Evolutionary conservation across 2,113 vertebrate species (phyloP).

Genomic region (Hippopotamus amphibius): DNA sequence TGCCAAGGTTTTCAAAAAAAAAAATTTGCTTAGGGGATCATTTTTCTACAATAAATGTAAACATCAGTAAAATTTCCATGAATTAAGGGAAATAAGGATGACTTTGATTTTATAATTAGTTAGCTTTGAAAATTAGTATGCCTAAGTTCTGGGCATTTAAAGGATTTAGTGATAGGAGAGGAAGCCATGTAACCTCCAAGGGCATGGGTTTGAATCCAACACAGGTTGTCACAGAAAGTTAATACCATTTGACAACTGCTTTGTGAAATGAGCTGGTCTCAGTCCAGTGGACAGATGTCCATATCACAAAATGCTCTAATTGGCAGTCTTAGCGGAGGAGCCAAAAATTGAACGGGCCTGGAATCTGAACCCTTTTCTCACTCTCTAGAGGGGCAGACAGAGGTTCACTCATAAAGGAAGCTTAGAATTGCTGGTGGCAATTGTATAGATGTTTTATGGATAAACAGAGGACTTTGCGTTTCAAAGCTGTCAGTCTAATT

Average conservation of each 20-base stretch:
- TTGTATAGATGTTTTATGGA: slow-evolving; percentile 54
- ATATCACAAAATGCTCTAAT: slow-evolving; percentile 76
- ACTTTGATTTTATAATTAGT: slow-evolving; percentile 68
- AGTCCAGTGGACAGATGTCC: slow-evolving; percentile 80
- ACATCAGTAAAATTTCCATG: slow-evolving; percentile 22
- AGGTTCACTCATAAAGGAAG: slow-evolving; percentile 66
- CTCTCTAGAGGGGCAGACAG: slow-evolving; percentile 67
- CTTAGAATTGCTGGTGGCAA: slow-evolving; percentile 59
- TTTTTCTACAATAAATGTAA: slow-evolving; percentile 53
- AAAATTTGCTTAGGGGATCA: not conserved
- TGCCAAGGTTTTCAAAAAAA: slow-evolving; percentile 51
- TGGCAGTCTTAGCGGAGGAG: slow-evolving; percentile 72
- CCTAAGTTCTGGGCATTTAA: slow-evolving; percentile 37
- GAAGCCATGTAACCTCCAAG: slow-evolving; percentile 54
- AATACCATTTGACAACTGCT: slow-evolving; percentile 65
- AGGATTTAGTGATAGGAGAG: slow-evolving; percentile 54
- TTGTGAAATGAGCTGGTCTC: slow-evolving; percentile 79
- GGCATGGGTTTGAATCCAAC: slow-evolving; percentile 65
- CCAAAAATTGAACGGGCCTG: slow-evolving; percentile 66
- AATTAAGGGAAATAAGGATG: slow-evolving; percentile 49
- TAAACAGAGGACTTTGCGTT: slow-evolving; percentile 67
- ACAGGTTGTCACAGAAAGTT: slow-evolving; percentile 54
- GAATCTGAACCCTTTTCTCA: slow-evolving; percentile 75
- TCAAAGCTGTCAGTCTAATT: slow-evolving; percentile 66
- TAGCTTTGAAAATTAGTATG: slow-evolving; percentile 65